A percentile compares a stretch with the other conserved stretches of the same genome.
phyloP scores from a whole-genome alignment of 2,797 vertebrate genomes.

The Ficedula albicollis region DNA sequence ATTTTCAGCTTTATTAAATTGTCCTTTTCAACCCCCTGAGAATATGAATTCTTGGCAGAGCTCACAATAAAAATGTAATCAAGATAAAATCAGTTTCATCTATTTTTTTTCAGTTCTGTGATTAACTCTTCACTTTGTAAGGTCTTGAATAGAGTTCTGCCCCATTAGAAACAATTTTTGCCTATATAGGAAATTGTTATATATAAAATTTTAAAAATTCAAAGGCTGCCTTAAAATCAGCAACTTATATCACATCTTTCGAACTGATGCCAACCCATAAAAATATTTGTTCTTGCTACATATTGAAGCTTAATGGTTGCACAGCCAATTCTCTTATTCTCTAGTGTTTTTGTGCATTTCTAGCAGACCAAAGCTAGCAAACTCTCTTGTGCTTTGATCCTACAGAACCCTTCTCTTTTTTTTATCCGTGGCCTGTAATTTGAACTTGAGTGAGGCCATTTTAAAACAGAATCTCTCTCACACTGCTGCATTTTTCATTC shows the following conservation, averaged over 20 bases:
- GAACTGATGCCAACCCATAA: neutral
- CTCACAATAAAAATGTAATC: slow-evolving; percentile 24
- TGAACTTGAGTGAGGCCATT: neutral
- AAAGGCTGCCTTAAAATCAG: neutral
- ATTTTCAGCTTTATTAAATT: slow-evolving; percentile 47
- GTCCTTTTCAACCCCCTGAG: neutral
- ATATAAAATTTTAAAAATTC: neutral
- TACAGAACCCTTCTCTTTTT: neutral
- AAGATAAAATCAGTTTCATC: slow-evolving; percentile 5
- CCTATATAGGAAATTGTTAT: neutral
- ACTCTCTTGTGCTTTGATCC: neutral
- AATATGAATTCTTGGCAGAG: slow-evolving; percentile 5
- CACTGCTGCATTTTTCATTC: neutral
- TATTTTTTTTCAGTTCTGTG: neutral
- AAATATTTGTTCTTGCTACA: neutral
- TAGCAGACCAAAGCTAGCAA: neutral
- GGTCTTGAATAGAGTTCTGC: neutral
- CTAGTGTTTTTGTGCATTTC: neutral
- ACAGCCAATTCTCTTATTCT: neutral
- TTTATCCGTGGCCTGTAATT: neutral
- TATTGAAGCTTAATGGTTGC: neutral
- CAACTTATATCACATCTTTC: neutral
- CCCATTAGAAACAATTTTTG: neutral
- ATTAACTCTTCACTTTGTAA: slow-evolving; percentile 2
- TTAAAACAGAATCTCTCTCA: neutral